Percentiles rank a stretch among this genome's conserved stretches.
Conservation (phyloP, 2,888 invertebrate genomes). For the Drosophila neonasuta region DNA sequence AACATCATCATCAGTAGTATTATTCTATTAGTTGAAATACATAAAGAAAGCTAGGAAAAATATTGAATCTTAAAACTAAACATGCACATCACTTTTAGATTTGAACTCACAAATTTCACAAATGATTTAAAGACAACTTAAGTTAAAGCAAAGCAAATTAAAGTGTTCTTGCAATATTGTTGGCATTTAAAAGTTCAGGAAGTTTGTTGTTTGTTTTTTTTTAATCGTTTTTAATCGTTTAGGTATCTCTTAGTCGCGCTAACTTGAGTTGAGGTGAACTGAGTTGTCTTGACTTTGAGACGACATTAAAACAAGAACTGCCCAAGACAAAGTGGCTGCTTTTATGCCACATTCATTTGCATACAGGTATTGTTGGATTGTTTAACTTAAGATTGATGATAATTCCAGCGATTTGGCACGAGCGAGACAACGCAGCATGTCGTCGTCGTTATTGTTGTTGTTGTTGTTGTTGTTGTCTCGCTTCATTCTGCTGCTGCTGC, state of each 20-base stretch:
- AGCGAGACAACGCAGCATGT: slow-evolving; percentile 32
- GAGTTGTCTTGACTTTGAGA: neutral
- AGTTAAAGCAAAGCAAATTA: neutral
- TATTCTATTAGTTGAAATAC: too few relatives aligned
- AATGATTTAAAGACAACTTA: neutral
- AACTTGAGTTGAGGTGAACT: neutral
- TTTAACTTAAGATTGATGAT: slow-evolving; percentile 60
- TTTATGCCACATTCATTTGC: slow-evolving; percentile 45
- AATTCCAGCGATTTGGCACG: slow-evolving; percentile 57
- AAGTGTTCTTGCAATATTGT: neutral
- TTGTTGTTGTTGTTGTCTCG: too few relatives aligned
- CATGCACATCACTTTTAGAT: too few relatives aligned
- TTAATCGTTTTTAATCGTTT: neutral
- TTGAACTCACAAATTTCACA: neutral
- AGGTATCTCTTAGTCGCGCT: slow-evolving; percentile 14
- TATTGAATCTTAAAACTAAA: neutral
- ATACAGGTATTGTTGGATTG: slow-evolving; percentile 43
- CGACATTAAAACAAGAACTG: slow-evolving; percentile 40
- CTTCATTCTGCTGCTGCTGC: too few relatives aligned
- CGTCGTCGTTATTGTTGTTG: too few relatives aligned
- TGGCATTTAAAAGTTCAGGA: neutral
- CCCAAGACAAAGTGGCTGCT: slow-evolving; percentile 25
- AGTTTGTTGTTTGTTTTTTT: neutral
- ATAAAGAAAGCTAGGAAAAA: neutral
- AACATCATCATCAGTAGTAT: too few relatives aligned